These are phyloP conservation scores for Loxodonta africana DNA, from an alignment of 2,113 vertebrate species.

Conservation along the genomic window DNA sequence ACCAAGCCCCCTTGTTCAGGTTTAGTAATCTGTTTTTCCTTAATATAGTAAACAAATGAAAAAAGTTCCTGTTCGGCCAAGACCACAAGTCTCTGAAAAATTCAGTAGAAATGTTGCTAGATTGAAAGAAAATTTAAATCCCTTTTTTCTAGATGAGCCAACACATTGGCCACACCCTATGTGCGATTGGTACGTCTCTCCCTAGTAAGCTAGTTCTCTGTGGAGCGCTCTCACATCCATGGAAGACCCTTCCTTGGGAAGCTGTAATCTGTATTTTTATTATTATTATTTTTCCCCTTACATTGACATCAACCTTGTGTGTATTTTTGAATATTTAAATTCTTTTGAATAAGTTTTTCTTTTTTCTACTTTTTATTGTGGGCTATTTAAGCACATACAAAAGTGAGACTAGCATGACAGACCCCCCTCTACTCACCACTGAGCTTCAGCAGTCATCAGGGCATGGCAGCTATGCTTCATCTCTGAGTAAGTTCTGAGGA, in stretches of 20 bases:
- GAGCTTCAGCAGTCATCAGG: not conserved
- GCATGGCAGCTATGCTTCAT: not conserved
- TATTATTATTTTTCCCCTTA: not conserved
- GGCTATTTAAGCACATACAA: not conserved
- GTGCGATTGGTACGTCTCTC: not conserved
- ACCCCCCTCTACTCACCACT: too few relatives aligned
- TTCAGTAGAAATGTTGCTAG: not conserved
- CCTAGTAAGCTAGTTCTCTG: not conserved
- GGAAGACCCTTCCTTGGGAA: not conserved
- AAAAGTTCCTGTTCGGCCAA: not conserved
- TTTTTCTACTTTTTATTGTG: too few relatives aligned
- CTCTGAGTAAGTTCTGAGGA: not conserved
- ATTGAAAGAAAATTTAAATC: not conserved
- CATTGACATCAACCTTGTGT: not conserved
- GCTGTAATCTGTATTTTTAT: conserved; percentile 4
- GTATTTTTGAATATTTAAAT: not conserved
- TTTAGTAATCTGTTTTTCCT: not conserved
- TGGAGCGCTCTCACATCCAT: not conserved
- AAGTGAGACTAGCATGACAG: not conserved
- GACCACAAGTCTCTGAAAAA: conserved; percentile 10
- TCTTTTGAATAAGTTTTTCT: not conserved
- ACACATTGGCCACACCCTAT: not conserved
- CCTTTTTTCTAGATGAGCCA: not conserved
- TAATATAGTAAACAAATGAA: not conserved
- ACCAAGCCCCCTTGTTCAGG: not conserved